Evolutionary conservation across 2,888 invertebrate genomes (phyloP).

Genomic region (Acronicta psi): DNA sequence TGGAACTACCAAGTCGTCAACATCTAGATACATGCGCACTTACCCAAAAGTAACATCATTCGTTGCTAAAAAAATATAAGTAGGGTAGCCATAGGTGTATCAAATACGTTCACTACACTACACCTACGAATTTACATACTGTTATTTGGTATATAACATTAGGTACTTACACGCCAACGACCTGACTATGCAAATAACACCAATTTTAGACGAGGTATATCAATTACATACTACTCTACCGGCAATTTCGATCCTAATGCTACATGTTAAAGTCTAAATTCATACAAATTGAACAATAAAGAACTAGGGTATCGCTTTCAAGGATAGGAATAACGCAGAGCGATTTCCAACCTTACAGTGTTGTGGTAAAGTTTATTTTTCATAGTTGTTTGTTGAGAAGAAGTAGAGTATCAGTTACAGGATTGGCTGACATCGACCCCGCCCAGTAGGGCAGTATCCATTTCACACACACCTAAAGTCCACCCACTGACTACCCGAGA

Average conservation of each 20-base stretch:
- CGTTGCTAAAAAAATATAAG: no score
- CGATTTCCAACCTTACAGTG: slow-evolving; percentile 54
- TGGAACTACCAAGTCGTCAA: no score
- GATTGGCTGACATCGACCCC: slow-evolving; percentile 85
- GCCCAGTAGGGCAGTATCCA: slow-evolving; percentile 84
- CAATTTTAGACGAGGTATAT: slow-evolving; percentile 76
- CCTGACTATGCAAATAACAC: slow-evolving; percentile 54
- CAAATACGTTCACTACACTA: not conserved
- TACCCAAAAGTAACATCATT: no score
- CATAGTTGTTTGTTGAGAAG: slow-evolving; percentile 67
- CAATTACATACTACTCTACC: slow-evolving; percentile 71
- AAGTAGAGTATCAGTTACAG: slow-evolving; percentile 87
- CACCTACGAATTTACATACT: slow-evolving; percentile 6
- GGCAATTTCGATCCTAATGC: slow-evolving; percentile 56
- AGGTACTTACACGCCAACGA: slow-evolving; percentile 31
- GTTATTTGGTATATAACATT: not conserved
- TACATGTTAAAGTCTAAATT: slow-evolving; percentile 56
- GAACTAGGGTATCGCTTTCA: slow-evolving; percentile 86
- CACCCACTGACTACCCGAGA: slow-evolving; percentile 71
- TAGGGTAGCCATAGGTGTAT: no score
- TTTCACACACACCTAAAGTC: slow-evolving; percentile 82
- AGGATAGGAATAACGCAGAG: slow-evolving; percentile 51
- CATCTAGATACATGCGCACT: no score
- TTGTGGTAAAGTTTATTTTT: slow-evolving; percentile 51
- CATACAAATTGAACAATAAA: slow-evolving; percentile 57